Percentiles rank a stretch among this genome's conserved stretches.
Evolutionary conservation across 2,888 invertebrate genomes (phyloP).

Genomic region (Drosophila hamatofila): DNA sequence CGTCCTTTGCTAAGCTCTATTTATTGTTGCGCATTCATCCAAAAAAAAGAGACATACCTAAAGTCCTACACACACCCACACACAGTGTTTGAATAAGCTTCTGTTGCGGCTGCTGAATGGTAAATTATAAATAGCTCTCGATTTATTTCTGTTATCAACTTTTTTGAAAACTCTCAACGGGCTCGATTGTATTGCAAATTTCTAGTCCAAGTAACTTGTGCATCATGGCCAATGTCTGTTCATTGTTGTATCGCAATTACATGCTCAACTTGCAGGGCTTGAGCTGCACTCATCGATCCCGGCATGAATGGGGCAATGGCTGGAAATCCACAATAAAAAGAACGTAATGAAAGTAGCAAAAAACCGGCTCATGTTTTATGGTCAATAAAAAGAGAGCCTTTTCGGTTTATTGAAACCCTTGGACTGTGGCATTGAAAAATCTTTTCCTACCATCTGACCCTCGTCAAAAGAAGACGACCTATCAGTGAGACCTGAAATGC

Average conservation of each 20-base stretch:
- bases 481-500: conserved; percentile 46
- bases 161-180: background rate
- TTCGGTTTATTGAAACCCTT: conserved; percentile 73
- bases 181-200: conserved; percentile 4
- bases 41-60: conserved; percentile 1
- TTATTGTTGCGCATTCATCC: background rate
- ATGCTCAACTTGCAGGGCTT: conserved; percentile 50
- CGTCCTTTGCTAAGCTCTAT: background rate
- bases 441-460: conserved; percentile 58
- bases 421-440: conserved; percentile 65
- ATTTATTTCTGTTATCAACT: conserved; percentile 15
- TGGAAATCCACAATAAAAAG: conserved; percentile 46
- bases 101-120: conserved; percentile 1
- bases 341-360: conserved; percentile 44
- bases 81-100: background rate
- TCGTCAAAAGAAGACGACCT: conserved; percentile 22
- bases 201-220: conserved; percentile 1
- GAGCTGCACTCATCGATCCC: conserved; percentile 28
- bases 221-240: conserved; percentile 31
- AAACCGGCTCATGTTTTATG: conserved; percentile 63
- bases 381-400: conserved; percentile 70
- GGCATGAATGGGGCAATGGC: conserved; percentile 37
- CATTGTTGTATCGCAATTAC: conserved; percentile 69
- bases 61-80: background rate
- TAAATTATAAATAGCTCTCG: conserved; percentile 15